Evolutionary conservation across 2,888 invertebrate species (phyloP), one percentile per base, ranked within the genome.

Genomic region (Diarsia mendica): DNA sequence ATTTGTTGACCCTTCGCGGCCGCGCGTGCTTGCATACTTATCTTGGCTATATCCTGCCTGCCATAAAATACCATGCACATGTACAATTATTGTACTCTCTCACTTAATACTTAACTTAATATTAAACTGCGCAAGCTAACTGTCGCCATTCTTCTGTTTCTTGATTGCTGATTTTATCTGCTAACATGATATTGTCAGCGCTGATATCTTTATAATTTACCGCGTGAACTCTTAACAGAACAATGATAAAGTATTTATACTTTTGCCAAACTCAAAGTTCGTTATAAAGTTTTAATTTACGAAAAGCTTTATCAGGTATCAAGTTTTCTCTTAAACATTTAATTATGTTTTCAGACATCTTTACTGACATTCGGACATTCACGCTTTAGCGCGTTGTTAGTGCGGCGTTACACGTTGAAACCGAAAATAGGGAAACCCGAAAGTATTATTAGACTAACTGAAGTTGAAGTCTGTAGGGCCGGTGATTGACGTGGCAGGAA

Each of bases 401-500:
- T 46, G 51, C 55, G 15, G 48, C 61, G 61, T 65, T 58, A 18
- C 23, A 28, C 28, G 51, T 63, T 51, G 39, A 66, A 70, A 69
- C 53, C 67, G 51, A 76, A 78, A 78, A 63, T 71, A 78, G 65
- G 39, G 48, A 74, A 68, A 77, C 18, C 60, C 11, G 44, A 63
- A 76, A 63, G 67, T 86, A 86, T 84, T 85, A 80, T 84, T 85
- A 78, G 76, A 72, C 44, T 66, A n/a, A 77, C 71, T 72, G 63
- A 61, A 71, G 67, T 79, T 81, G 75, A 73, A 79, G 58, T 72
- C 71, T 77, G 75, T 55, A 58, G 71, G 77, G 75, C 70, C 67
- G 74, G 78, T 87, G 88, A 88, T 86, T 87, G 88, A 86, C 88
- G 83, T 84, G 77, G 72, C 85, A 76, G 87, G 86, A 86, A 88